Conservation (phyloP, 2,888 invertebrate species). For the Melanostoma mellinum region DNA sequence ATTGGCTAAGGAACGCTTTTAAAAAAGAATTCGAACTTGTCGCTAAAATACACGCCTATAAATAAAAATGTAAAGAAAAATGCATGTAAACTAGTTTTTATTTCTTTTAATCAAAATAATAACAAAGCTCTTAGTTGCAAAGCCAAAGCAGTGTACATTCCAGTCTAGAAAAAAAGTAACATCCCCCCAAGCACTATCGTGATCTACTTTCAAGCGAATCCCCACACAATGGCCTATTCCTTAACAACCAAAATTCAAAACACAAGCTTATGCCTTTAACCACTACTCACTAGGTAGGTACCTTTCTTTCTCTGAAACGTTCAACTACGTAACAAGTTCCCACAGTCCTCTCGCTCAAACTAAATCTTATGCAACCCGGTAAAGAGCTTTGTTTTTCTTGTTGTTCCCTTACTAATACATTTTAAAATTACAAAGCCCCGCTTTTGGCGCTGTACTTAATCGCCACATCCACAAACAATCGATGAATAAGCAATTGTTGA, state of each 20-base stretch:
- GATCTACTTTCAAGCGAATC: constrained; percentile 51
- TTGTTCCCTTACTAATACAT: constrained; percentile 6
- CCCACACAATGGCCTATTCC: constrained; percentile 11
- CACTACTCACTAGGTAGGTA: too few relatives aligned
- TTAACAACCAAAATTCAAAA: not conserved
- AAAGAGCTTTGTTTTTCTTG: constrained; percentile 36
- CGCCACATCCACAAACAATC: constrained; percentile 23
- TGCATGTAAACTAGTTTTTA: too few relatives aligned
- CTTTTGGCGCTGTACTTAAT: not conserved
- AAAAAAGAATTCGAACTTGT: too few relatives aligned
- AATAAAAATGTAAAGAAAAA: not conserved
- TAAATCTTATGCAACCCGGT: constrained; percentile 44
- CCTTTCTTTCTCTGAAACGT: not conserved
- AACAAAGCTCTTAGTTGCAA: too few relatives aligned
- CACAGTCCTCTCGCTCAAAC: constrained; percentile 30
- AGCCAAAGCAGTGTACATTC: not conserved
- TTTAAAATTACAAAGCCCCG: constrained; percentile 15
- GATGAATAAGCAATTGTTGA: constrained; percentile 29
- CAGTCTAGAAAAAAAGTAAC: constrained; percentile 9
- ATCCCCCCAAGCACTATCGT: constrained; percentile 51
- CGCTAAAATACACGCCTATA: too few relatives aligned
- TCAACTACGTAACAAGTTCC: constrained; percentile 20
- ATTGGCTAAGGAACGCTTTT: too few relatives aligned
- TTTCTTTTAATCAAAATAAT: too few relatives aligned
- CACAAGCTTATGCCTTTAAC: constrained; percentile 15